Evolutionary conservation across 2,888 invertebrate genomes (phyloP), one percentile per base, ranked within the genome.

Genomic region (Bombyx huttoni): DNA sequence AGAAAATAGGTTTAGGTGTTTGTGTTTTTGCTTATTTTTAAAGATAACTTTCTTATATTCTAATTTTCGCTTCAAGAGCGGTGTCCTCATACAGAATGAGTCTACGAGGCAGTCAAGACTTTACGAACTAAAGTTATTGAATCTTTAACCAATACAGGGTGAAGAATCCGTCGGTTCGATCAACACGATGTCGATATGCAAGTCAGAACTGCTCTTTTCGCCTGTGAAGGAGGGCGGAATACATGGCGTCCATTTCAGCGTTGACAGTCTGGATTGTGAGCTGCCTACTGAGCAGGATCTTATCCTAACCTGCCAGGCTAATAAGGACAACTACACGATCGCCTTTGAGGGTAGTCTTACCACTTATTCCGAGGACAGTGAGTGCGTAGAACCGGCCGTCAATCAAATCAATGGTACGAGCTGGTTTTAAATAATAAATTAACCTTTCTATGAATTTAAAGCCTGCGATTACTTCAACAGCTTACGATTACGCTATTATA

Each of bases 261-360:
- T 96, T 57, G 97, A 97, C 78, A 97, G 96, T 60, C 89, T 97
- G 65, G 97, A 97, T 81, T 94, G 96, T 83, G 96, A 96, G 75
- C 90, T 92, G 64, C 91, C 92, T 59, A 92, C 93, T 57, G 93
- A 94, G 75, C 93, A 94, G 69, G 96, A 96, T 70, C 94, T 96
- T 73, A 93, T 97, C 79, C 91, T 96, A 61, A 97, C 96, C 58
- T 97, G 97, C 80, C 94, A 95, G 83, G 94, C 96, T 57, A 96
- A 96, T 80, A 96, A 97, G 89, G 95, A 96, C 82, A 97, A 97
- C 88, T 97, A 97, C 78, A 97, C 97, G 59, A 96, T 97, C 70
- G 97, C 97, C 62, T 97, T 97, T 70, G 96, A 97, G 88, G 97
- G 96, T 70, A 95, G 95, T 68, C 90, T 93, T 65, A 93, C 94